These are phyloP conservation scores for Heliothis virescens DNA, from an alignment of 1,140 invertebrate genomes.

Conservation along the genomic window DNA sequence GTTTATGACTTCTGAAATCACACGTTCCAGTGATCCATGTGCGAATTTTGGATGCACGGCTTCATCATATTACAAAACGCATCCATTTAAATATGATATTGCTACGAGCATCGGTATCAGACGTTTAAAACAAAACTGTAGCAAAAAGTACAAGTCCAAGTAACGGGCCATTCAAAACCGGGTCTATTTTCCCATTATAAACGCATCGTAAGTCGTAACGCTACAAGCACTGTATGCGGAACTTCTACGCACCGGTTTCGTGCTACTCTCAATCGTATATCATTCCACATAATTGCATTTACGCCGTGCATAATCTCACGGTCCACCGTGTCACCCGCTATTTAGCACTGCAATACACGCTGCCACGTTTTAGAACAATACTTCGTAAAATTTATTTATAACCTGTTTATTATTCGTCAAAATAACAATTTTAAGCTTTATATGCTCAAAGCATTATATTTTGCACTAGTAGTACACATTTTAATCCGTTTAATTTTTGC, in stretches of 20 bases:
- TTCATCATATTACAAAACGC: too few species aligned
- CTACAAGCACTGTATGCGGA: constrained; percentile 53
- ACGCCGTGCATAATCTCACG: constrained; percentile 46
- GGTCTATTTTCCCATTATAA: constrained; percentile 64
- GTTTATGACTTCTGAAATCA: too few species aligned
- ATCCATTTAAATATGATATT: too few species aligned
- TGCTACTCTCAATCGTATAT: constrained; percentile 60
- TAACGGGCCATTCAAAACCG: constrained; percentile 45
- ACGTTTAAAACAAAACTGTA: constrained; percentile 53
- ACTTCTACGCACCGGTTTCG: constrained; percentile 62
- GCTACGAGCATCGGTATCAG: not conserved
- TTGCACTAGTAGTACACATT: not conserved
- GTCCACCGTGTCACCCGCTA: constrained; percentile 38
- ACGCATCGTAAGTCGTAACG: constrained; percentile 38
- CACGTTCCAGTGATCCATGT: too few species aligned
- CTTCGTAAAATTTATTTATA: constrained; percentile 21
- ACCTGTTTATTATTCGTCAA: constrained; percentile 14
- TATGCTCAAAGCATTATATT: not conserved
- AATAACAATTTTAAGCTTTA: constrained; percentile 4
- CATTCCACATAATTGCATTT: constrained; percentile 61
- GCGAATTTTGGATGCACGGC: too few species aligned
- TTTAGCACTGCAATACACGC: constrained; percentile 8
- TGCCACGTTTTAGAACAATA: constrained; percentile 26
- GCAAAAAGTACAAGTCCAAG: constrained; percentile 33
- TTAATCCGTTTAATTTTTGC: not conserved